phyloP scores from a whole-genome alignment of 1,140 invertebrate species.

The Zophobas atratus region DNA sequence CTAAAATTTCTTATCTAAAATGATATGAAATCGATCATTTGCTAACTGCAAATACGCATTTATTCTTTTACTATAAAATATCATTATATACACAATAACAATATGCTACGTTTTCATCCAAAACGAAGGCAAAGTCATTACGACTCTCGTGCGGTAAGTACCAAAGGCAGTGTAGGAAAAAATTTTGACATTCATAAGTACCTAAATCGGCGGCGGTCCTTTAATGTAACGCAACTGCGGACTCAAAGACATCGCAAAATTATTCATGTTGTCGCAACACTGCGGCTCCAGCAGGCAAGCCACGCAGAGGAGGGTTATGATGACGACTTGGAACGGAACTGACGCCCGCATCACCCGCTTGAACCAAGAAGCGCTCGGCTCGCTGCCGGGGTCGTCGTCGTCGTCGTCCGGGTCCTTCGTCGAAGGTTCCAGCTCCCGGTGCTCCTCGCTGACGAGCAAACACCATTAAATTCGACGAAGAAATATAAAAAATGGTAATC shows the following conservation, averaged over 20 bases:
- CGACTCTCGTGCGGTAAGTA: constrained; percentile 29
- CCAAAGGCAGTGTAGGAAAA: constrained; percentile 35
- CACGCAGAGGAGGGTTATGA: constrained; percentile 85
- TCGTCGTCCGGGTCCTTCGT: constrained; percentile 63
- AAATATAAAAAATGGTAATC: constrained; percentile 1
- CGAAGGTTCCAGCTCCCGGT: constrained; percentile 18
- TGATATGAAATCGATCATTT: constrained; percentile 48
- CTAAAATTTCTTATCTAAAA: constrained; percentile 49
- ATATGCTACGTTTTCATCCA: constrained; percentile 55
- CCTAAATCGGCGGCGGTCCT: constrained; percentile 81
- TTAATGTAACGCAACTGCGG: constrained; percentile 88
- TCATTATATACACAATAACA: constrained; percentile 56
- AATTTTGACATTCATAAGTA: constrained; percentile 32
- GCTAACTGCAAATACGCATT: constrained; percentile 48
- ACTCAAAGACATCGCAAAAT: constrained; percentile 84
- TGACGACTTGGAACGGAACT: constrained; percentile 85
- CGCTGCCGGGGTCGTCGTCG: constrained; percentile 69
- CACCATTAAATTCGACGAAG: too few relatives aligned
- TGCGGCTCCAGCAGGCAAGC: constrained; percentile 87
- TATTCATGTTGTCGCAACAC: constrained; percentile 90
- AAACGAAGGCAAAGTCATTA: too few relatives aligned
- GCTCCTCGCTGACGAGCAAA: constrained; percentile 23
- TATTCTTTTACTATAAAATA: constrained; percentile 57
- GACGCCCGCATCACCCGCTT: constrained; percentile 84
- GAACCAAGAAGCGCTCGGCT: constrained; percentile 72